These are phyloP conservation scores for Cassiopea andromeda DNA, from an alignment of 30 jellyfish, hydroid and myxozoan genomes.

Conservation along the genomic window DNA sequence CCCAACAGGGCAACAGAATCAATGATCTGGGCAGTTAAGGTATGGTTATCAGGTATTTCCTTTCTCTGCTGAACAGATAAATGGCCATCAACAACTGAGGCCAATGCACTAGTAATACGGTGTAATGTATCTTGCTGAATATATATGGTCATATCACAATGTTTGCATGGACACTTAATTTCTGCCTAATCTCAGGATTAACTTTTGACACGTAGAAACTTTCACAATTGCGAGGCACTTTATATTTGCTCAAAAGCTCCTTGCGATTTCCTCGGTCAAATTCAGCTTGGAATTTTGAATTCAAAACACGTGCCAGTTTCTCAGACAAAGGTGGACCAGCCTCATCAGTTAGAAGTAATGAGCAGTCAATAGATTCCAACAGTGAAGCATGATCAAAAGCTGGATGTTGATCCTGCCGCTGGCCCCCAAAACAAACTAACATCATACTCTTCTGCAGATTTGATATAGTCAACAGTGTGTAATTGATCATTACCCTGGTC, in stretches of 20 bases:
- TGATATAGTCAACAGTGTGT: not conserved
- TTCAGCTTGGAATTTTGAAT: constrained; percentile 25
- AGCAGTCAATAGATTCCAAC: constrained; percentile 18
- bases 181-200: constrained; percentile 59
- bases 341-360: constrained; percentile 15
- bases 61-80: not conserved
- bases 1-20: constrained; percentile 37
- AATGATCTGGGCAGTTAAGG: not conserved
- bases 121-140: constrained; percentile 1
- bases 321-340: constrained; percentile 29
- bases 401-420: constrained; percentile 17
- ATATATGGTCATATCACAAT: constrained; percentile 3
- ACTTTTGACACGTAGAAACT: constrained; percentile 18
- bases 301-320: constrained; percentile 14
- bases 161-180: constrained; percentile 9
- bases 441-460: constrained; percentile 33
- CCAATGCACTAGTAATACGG: not conserved
- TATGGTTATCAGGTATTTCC: constrained; percentile 2
- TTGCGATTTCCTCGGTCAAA: constrained; percentile 30
- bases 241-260: constrained; percentile 17
- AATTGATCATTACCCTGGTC: not conserved
- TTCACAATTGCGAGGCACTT: constrained; percentile 26
- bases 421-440: constrained; percentile 26
- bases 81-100: not conserved
- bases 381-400: constrained; percentile 18